A percentile compares a stretch with the other conserved stretches of the same genome.
phyloP scores from a whole-genome alignment of 1,140 invertebrate species.

The Solenopsis invicta region DNA sequence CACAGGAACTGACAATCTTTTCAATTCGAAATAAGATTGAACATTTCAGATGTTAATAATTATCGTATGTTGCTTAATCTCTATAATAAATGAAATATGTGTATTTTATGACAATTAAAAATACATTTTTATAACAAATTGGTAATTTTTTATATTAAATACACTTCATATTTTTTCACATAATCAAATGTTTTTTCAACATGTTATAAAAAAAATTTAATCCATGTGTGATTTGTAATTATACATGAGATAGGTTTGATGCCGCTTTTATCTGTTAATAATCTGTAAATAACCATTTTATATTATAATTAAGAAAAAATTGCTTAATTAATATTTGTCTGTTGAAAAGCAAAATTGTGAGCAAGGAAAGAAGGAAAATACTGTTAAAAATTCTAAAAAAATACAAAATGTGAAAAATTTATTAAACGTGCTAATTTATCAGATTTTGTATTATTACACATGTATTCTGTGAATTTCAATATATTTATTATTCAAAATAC shows the following conservation, averaged over 20 bases:
- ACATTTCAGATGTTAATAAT: background rate
- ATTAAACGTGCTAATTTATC: too few species aligned
- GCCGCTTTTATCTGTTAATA: background rate
- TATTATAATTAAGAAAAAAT: background rate
- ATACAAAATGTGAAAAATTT: too few species aligned
- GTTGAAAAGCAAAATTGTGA: background rate
- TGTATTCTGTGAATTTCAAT: too few species aligned
- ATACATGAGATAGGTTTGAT: background rate
- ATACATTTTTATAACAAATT: background rate
- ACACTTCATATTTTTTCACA: too few species aligned
- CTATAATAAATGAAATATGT: background rate
- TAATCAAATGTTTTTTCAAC: constrained; percentile 15
- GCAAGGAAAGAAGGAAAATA: too few species aligned
- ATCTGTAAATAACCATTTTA: background rate
- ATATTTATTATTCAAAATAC: too few species aligned
- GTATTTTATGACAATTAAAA: background rate
- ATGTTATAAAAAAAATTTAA: background rate
- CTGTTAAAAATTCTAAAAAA: too few species aligned
- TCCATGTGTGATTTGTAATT: background rate
- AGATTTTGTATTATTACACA: too few species aligned
- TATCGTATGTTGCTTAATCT: background rate
- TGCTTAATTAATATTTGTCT: background rate
- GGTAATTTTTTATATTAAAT: too few species aligned
- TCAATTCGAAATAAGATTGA: background rate
- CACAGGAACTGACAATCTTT: background rate